These are phyloP conservation scores for Pachyseris speciosa DNA, from an alignment of 64 coral and sea anemone species.

Conservation along the genomic window DNA sequence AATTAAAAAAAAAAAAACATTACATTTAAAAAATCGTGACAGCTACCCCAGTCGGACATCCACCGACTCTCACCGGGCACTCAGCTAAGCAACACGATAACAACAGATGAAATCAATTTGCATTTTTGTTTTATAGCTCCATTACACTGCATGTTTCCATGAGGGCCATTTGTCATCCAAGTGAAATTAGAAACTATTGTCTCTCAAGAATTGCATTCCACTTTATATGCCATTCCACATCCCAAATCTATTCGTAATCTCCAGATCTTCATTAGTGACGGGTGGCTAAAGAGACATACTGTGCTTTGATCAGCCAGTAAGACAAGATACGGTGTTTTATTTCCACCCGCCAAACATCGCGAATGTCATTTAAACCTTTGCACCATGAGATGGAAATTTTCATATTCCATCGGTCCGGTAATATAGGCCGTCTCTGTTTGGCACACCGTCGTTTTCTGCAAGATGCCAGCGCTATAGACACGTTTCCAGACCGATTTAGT, in stretches of 20 bases:
- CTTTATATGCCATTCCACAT: not conserved
- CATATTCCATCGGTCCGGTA: too few relatives aligned
- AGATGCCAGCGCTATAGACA: too few relatives aligned
- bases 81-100: too few relatives aligned
- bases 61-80: too few relatives aligned
- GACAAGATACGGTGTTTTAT: not conserved
- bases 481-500: too few relatives aligned
- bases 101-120: too few relatives aligned
- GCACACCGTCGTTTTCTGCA: too few relatives aligned
- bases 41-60: too few relatives aligned
- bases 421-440: not conserved
- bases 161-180: not conserved
- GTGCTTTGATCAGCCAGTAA: not conserved
- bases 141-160: not conserved
- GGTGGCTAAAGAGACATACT: not conserved
- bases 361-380: not conserved
- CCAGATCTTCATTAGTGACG: not conserved
- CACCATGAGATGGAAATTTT: not conserved
- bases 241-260: not conserved
- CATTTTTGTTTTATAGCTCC: too few relatives aligned
- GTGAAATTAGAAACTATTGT: not conserved
- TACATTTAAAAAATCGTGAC: too few relatives aligned
- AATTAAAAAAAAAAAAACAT: too few relatives aligned
- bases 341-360: not conserved
- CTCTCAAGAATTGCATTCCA: not conserved